These are phyloP conservation scores for Atherinomorus stipes DNA, from an alignment of 2,113 vertebrate genomes.

Conservation along the genomic window DNA sequence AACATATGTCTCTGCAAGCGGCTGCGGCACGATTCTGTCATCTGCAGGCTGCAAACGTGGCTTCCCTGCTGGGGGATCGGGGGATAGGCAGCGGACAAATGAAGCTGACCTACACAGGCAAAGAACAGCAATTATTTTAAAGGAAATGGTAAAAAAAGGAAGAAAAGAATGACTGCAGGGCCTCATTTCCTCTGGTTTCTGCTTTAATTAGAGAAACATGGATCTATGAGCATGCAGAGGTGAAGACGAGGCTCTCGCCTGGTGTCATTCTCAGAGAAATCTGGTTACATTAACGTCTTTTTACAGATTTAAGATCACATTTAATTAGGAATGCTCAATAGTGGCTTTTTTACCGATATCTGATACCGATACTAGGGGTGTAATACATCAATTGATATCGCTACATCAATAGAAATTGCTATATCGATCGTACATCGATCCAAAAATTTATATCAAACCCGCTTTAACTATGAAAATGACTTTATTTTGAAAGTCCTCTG, in stretches of 20 bases:
- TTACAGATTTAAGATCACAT: too few species aligned
- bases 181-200: constrained; percentile 28
- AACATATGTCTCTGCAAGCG: constrained; percentile 43
- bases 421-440: too few species aligned
- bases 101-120: constrained; percentile 77
- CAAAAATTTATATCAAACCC: too few species aligned
- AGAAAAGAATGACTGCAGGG: constrained; percentile 19
- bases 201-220: constrained; percentile 48
- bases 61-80: constrained; percentile 68
- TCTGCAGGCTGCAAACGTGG: constrained; percentile 54
- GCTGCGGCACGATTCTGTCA: constrained; percentile 72
- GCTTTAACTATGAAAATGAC: too few species aligned
- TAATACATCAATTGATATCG: too few species aligned
- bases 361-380: too few species aligned
- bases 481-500: too few species aligned
- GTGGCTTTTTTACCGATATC: too few species aligned
- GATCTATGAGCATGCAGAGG: constrained; percentile 31
- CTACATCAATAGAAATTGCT: too few species aligned
- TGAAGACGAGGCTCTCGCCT: constrained; percentile 28
- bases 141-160: constrained; percentile 10
- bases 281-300: too few species aligned
- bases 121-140: constrained; percentile 74
- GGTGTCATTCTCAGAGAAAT: too few species aligned
- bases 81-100: constrained; percentile 70
- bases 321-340: too few species aligned